These are phyloP conservation scores for Colletes gigas DNA, from an alignment of 1,140 invertebrate species.

Conservation along the genomic window DNA sequence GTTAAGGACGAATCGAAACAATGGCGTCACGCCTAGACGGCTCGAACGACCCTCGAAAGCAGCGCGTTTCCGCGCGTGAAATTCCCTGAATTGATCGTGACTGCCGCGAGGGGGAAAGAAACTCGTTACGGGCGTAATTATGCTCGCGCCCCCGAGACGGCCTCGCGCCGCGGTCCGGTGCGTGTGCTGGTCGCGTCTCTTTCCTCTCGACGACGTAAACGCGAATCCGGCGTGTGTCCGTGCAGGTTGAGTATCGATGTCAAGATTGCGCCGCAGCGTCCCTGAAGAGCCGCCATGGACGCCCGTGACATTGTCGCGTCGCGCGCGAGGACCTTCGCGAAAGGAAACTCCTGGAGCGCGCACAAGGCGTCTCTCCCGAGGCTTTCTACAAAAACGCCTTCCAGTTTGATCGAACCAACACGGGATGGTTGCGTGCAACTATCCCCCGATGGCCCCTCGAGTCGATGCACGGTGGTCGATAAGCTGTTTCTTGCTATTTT, in stretches of 20 bases:
- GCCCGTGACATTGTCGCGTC: conserved; percentile 77
- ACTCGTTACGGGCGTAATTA: conserved; percentile 43
- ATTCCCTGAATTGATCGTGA: conserved; percentile 7
- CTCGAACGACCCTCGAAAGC: neutral
- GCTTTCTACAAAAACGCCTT: conserved; percentile 6
- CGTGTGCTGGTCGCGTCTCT: conserved; percentile 16
- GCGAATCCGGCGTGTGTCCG: conserved; percentile 3
- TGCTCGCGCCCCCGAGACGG: conserved; percentile 54
- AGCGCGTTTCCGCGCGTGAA: conserved; percentile 4
- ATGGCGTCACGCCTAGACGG: conserved; percentile 3
- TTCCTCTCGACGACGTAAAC: conserved; percentile 14
- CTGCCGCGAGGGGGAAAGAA: neutral
- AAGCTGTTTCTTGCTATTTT: conserved; percentile 3
- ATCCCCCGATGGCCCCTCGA: neutral
- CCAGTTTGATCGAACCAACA: conserved; percentile 22
- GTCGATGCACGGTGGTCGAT: neutral
- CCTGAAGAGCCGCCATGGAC: conserved; percentile 58
- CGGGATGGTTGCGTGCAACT: neutral
- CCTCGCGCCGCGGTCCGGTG: conserved; percentile 30
- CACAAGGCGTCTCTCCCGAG: neutral
- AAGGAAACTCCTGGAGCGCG: neutral
- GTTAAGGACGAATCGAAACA: neutral
- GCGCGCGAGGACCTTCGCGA: conserved; percentile 64
- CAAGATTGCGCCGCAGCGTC: conserved; percentile 69
- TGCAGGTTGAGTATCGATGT: conserved; percentile 68